Evolutionary conservation across 1,140 invertebrate genomes (phyloP), one percentile per base, ranked within the genome.

Genomic region (Euborellia annulipes): DNA sequence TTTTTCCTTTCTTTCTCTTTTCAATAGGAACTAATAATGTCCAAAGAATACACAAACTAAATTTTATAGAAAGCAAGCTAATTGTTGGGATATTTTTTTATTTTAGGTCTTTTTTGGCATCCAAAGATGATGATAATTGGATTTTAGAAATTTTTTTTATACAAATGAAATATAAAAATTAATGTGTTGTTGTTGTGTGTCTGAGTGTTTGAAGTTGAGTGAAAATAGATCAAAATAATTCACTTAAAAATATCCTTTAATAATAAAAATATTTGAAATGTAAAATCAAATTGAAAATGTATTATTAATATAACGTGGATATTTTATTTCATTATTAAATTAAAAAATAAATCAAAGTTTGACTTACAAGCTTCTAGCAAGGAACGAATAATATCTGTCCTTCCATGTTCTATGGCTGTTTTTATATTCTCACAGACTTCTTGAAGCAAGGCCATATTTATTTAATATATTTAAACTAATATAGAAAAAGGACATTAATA

Each of bases 381-480:
- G 21, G 70, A 64, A 51, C 72, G 66, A 19, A 78, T 63, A 48
- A 77, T 71, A 56, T 78, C 76, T 13, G 73, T 75, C 48, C 75
- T 64, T 16, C 74, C 73, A 51, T 66, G 64, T 51, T 70, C 67
- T 41, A 78, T 68, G 27, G 73, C 73, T 45, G 62, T 66, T 51
- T 67, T 67, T 47, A 76, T 62, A 55, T 64, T 63, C 59, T 70
- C 56, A 56, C 61, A 62, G 58, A 68, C 59, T 48, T 67, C 64
- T 46, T 57, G 41, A 1, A 48, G 36, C 42, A 47, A 6, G 23
- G 23, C 23, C 23, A 27, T 27, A 27, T 27, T 27, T 11, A 27
- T 27, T 27, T 27, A 27, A 27, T 27, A 27, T 4, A 27, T 27
- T 6, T 27, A 6, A 27, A 6, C 11, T 11, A 27, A 27, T 6